A percentile compares a stretch with the other conserved stretches of the same genome.
phyloP scores from a whole-genome alignment of 2,797 vertebrate genomes.

The Eremophila alpestris region DNA sequence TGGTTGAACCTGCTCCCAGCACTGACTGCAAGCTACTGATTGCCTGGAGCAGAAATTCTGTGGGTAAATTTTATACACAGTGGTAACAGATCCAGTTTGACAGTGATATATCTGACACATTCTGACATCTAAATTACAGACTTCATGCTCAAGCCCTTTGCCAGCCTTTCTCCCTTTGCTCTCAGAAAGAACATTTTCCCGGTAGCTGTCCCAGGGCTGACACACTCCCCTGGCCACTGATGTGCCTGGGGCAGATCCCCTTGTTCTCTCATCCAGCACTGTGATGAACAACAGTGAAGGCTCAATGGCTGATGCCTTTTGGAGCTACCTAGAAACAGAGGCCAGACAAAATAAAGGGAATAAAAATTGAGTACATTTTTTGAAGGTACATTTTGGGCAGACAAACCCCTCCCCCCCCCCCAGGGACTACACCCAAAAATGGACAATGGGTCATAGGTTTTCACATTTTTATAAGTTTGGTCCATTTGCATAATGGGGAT shows the following conservation, averaged over 20 bases:
- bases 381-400: background rate
- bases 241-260: background rate
- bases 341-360: background rate
- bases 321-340: background rate
- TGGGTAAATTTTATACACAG: background rate
- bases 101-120: background rate
- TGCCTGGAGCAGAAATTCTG: background rate
- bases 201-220: background rate
- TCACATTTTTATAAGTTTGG: background rate
- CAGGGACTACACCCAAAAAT: background rate
- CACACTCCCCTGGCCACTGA: background rate
- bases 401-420: no score
- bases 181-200: background rate
- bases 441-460: accelerated
- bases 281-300: background rate
- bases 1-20: background rate
- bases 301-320: background rate
- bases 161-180: background rate
- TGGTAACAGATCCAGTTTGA: background rate
- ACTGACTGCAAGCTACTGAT: background rate
- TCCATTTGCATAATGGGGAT: background rate
- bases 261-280: background rate
- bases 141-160: background rate
- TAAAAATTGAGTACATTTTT: background rate
- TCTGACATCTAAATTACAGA: background rate